phyloP scores from a whole-genome alignment of 2,888 invertebrate species.

The Mythimna ferrago region DNA sequence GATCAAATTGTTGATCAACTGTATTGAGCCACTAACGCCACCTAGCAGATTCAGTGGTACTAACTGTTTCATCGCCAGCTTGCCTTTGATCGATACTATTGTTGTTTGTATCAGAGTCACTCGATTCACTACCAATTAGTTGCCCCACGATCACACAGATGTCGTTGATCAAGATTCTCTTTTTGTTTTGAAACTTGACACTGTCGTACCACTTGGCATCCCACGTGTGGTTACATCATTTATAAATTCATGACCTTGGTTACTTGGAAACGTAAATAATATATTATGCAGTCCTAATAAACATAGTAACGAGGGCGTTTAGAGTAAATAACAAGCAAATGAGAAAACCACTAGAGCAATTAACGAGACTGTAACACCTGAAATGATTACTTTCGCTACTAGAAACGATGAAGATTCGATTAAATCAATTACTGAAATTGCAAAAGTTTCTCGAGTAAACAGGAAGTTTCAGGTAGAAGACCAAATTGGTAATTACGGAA shows the following conservation, averaged over 20 bases:
- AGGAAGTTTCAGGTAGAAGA: constrained; percentile 3
- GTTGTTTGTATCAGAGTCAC: constrained; percentile 31
- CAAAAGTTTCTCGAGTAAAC: constrained; percentile 19
- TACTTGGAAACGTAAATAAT: constrained; percentile 44
- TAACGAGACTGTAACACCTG: neutral
- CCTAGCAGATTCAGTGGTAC: constrained; percentile 24
- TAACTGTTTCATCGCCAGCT: constrained; percentile 1
- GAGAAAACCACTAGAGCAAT: constrained; percentile 1
- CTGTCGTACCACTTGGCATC: constrained; percentile 59
- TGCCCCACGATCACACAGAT: constrained; percentile 60
- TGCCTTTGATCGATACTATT: constrained; percentile 27
- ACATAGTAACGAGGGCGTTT: constrained; percentile 31
- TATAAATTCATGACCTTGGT: constrained; percentile 67
- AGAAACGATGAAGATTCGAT: neutral
- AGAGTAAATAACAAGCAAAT: constrained; percentile 40
- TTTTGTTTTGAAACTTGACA: constrained; percentile 58
- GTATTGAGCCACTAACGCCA: constrained; percentile 38
- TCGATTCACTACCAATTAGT: constrained; percentile 49
- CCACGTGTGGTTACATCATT: constrained; percentile 69
- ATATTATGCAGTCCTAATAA: constrained; percentile 34
- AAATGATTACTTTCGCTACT: neutral
- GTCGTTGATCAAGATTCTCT: constrained; percentile 58
- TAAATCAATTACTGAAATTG: constrained; percentile 10
- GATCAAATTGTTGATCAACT: neutral
- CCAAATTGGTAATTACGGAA: constrained; percentile 10